A percentile compares a stretch with the other conserved stretches of the same genome.
phyloP scores from a whole-genome alignment of 2,797 vertebrate species.

The Epinephelus awoara region DNA sequence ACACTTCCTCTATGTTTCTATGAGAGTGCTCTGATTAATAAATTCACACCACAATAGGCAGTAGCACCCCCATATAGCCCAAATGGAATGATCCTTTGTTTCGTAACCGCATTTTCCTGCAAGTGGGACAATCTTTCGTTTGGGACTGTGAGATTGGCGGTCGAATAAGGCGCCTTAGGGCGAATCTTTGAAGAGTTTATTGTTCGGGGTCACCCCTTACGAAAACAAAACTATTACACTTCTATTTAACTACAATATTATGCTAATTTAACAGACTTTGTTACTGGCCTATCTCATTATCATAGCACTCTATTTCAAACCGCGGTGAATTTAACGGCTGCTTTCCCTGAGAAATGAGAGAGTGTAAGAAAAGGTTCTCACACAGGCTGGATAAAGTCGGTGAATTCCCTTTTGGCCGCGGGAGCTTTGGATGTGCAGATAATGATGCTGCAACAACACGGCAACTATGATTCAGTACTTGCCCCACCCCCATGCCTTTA shows the following conservation, averaged over 20 bases:
- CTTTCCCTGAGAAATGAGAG: constrained; percentile 10
- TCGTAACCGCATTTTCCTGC: too few relatives aligned
- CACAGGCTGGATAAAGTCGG: constrained; percentile 1
- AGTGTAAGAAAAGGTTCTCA: constrained; percentile 17
- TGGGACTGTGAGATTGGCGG: too few relatives aligned
- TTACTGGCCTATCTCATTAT: not conserved
- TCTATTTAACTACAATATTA: not conserved
- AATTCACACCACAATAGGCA: too few relatives aligned
- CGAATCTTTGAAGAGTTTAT: too few relatives aligned
- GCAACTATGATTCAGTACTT: constrained; percentile 44
- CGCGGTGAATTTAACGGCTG: not conserved
- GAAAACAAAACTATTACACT: not conserved
- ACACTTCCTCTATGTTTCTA: too few relatives aligned
- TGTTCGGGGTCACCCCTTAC: too few relatives aligned
- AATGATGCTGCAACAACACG: constrained; percentile 63
- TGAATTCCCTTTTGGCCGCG: constrained; percentile 53
- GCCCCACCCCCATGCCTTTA: constrained; percentile 13
- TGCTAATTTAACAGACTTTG: not conserved
- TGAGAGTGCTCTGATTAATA: too few relatives aligned
- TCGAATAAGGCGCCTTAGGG: too few relatives aligned
- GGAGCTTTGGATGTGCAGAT: constrained; percentile 63
- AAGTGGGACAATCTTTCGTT: too few relatives aligned
- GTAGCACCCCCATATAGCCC: too few relatives aligned
- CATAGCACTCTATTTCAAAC: not conserved
- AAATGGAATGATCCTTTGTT: too few relatives aligned